Base-by-base conservation (phyloP, 92 coral and sea anemone species). In the Desmophyllum pertusum region DNA sequence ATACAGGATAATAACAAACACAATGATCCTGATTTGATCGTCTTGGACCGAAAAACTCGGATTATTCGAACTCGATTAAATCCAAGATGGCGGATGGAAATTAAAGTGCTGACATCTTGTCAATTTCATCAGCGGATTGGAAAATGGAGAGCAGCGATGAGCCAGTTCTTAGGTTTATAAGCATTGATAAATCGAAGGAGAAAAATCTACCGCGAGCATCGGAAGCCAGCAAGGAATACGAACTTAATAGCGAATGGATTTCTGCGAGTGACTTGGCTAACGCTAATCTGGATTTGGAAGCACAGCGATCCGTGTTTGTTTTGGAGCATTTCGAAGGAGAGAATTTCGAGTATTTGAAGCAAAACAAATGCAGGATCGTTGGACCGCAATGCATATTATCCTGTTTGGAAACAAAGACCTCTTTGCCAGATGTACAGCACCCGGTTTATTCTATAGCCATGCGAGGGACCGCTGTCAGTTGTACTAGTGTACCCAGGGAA, bases 331-430 rank as follows among this genome's bases (percentile, higher is more conserved):
- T 96, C 75, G 91, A 86, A 59, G 99, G 99, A 37, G 89, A 89
- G 50, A 64, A 52, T 39, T 96, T 94, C 80, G 99, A 94, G n/a
- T 85, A 70, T 46, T 75, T 96, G 57, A 84, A 89, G 62, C 70
- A 85, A 21, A 88, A 85, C 35, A 85, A 93, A 21, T 94, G 94
- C 76, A 88, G 95, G 31, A 79, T 96, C 31, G 89, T 90, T 89
- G 99, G 99, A 23, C 97, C 99, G 0, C 95, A 85, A 17, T 96
- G 99, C 79, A 78, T 96, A 25, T 77, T 96, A 36, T 88, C 91
- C 3, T 96, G 99, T 84, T 42, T 96, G 50, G 86, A 90, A 33
- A 89, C 94, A 50, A 65, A 87, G 41, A 83, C 86, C 13, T 84
- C 98, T 33, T 85, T 94, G 42, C 99, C 98, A 48, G 87, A 86